phyloP scores from a whole-genome alignment of 2,888 invertebrate species.

The Sialis lutaria region DNA sequence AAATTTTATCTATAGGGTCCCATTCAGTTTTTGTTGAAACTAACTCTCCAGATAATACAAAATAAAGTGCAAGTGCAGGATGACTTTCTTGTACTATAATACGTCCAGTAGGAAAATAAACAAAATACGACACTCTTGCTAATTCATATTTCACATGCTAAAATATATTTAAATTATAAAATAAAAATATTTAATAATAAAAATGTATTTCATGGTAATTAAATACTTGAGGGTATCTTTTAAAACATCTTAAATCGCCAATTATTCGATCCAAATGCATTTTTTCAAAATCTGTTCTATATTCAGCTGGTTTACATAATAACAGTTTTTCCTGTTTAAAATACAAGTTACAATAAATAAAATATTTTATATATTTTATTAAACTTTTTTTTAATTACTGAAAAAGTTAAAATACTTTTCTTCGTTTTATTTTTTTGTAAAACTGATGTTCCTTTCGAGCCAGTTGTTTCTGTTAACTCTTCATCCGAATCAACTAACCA shows the following conservation, averaged over 20 bases:
- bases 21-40: constrained; percentile 29
- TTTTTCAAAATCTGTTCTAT: constrained; percentile 41
- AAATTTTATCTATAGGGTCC: constrained; percentile 31
- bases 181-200: background rate
- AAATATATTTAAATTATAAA: constrained; percentile 12
- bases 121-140: constrained; percentile 40
- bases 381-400: no score
- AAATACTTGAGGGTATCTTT: constrained; percentile 36
- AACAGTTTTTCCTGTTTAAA: constrained; percentile 38
- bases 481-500: constrained; percentile 36
- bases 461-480: constrained; percentile 19
- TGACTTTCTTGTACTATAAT: constrained; percentile 43
- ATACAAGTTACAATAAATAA: background rate
- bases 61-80: constrained; percentile 40
- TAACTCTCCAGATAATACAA: constrained; percentile 42
- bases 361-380: constrained; percentile 23
- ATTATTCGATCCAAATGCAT: constrained; percentile 36
- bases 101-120: constrained; percentile 37
- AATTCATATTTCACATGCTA: constrained; percentile 41
- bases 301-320: constrained; percentile 32
- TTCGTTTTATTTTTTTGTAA: no score
- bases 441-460: no score
- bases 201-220: background rate
- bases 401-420: no score
- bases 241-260: constrained; percentile 41